Conservation (phyloP, 2,113 vertebrate genomes). For the Desmodus rotundus region DNA sequence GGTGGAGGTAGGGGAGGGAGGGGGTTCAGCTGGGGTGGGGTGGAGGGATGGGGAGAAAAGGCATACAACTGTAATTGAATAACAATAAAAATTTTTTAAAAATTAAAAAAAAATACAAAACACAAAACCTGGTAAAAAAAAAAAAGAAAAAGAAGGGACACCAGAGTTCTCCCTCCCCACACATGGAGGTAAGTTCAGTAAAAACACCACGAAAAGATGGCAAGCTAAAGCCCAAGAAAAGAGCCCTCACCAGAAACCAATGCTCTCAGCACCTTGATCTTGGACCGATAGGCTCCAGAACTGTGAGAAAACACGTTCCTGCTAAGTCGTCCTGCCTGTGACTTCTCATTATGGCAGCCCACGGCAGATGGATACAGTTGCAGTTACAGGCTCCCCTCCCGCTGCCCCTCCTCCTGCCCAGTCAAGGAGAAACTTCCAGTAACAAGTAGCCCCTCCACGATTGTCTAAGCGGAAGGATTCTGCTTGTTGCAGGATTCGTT, state of each 20-base stretch:
- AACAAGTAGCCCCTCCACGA: neutral
- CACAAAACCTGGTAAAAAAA: no score
- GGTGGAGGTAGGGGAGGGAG: no score
- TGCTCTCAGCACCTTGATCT: neutral
- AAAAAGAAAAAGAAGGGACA: neutral
- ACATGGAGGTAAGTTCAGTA: neutral
- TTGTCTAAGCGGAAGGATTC: neutral
- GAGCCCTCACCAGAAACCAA: neutral
- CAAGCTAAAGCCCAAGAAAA: neutral
- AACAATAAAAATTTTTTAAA: no score
- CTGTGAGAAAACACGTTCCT: neutral
- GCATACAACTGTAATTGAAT: no score
- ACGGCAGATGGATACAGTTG: neutral
- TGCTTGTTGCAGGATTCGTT: neutral
- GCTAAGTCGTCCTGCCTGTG: neutral
- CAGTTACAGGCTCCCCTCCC: neutral
- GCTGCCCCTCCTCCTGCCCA: fast-evolving
- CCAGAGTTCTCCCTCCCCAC: neutral
- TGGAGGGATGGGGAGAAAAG: no score
- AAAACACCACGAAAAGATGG: neutral
- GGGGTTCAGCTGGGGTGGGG: no score
- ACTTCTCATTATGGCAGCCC: neutral
- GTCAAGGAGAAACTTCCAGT: neutral
- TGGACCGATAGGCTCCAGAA: neutral
- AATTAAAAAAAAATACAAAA: no score